Conservation (phyloP, 1,140 invertebrate genomes). For the Metaphire vulgaris region DNA sequence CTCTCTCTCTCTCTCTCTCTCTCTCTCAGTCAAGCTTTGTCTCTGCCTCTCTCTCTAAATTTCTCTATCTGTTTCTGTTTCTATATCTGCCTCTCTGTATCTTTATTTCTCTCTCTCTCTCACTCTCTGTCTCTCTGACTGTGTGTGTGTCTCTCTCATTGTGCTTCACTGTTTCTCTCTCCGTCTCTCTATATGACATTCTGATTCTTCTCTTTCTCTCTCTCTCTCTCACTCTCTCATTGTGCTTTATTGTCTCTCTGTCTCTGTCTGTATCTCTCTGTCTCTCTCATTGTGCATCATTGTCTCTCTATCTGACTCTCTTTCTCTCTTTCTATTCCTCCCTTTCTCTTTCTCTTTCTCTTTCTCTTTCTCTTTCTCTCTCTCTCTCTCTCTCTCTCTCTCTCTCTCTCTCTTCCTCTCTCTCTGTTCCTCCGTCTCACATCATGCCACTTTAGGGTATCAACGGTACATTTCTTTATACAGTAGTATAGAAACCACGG, state of each 20-base stretch:
- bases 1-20: conserved; percentile 16
- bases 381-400: neutral
- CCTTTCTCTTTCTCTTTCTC: neutral
- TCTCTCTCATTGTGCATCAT: neutral
- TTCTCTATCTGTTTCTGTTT: conserved; percentile 4
- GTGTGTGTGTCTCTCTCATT: conserved; percentile 2
- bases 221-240: neutral
- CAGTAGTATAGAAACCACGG: no score
- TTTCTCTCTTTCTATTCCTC: neutral
- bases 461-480: no score
- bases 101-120: conserved; percentile 9
- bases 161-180: neutral
- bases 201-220: neutral
- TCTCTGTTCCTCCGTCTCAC: neutral
- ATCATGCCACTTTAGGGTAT: no score
- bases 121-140: conserved; percentile 12
- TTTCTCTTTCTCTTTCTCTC: neutral
- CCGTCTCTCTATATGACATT: conserved; percentile 3
- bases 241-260: neutral
- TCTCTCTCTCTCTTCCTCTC: neutral
- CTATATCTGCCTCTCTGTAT: conserved; percentile 8
- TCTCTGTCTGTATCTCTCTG: neutral
- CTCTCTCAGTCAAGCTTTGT: neutral
- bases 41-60: conserved; percentile 6
- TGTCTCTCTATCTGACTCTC: neutral